A percentile compares a stretch with the other conserved stretches of the same genome.
These are phyloP conservation scores for Myotis vivesi DNA, from an alignment of 2,797 vertebrate genomes.

Conservation along the genomic window DNA sequence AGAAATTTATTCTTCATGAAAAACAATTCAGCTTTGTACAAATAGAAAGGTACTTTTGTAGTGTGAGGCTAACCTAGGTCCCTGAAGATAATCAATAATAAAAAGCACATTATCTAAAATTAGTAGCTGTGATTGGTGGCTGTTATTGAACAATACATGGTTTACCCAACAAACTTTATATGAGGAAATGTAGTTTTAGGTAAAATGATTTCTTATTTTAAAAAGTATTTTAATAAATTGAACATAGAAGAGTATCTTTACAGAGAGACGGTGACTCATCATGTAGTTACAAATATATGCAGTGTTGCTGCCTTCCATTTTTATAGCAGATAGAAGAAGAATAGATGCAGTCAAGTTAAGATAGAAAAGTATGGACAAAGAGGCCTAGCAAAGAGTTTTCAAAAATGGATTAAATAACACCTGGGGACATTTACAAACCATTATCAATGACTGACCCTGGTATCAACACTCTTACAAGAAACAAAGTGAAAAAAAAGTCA, in stretches of 20 bases:
- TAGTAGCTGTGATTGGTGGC: not conserved
- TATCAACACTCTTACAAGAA: not conserved
- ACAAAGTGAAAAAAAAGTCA: not conserved
- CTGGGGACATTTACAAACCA: not conserved
- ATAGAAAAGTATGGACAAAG: not conserved
- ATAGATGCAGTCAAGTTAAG: not conserved
- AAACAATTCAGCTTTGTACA: not conserved
- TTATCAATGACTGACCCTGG: not conserved
- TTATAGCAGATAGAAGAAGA: not conserved
- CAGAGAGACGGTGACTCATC: not conserved
- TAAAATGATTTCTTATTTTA: not conserved
- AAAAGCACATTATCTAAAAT: not conserved
- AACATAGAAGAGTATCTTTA: conserved; percentile 11
- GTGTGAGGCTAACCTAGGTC: not conserved
- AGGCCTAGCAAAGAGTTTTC: not conserved
- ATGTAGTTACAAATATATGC: not conserved
- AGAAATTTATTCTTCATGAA: not conserved
- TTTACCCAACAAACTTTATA: not conserved
- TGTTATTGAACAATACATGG: not conserved
- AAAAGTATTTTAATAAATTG: not conserved
- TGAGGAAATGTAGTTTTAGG: not conserved
- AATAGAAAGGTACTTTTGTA: not conserved
- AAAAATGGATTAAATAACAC: not conserved
- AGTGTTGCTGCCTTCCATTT: not conserved
- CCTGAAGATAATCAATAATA: not conserved